Evolutionary conservation across 1,140 invertebrate genomes (phyloP).

Genomic region (Hylaeus anthracinus): DNA sequence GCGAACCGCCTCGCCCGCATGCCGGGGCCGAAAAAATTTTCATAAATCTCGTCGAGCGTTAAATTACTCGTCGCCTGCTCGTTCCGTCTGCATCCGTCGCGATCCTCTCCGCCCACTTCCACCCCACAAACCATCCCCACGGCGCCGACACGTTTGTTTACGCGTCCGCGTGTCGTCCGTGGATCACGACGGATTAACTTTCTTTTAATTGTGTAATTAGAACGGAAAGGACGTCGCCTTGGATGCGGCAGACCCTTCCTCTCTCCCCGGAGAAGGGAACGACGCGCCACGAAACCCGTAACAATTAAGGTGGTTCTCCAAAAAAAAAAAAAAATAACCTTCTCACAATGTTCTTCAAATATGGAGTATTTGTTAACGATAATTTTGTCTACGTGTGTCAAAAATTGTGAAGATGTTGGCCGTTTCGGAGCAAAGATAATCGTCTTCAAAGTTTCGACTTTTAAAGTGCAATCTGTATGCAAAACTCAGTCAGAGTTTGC

Average conservation of each 20-base stretch:
- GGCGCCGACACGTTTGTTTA: constrained; percentile 43
- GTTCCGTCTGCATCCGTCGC: neutral
- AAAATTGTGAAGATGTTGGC: too few relatives aligned
- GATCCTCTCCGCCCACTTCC: neutral
- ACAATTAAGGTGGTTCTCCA: too few relatives aligned
- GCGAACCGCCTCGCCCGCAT: constrained; percentile 48
- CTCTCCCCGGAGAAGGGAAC: neutral
- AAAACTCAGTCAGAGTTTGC: too few relatives aligned
- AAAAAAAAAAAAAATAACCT: neutral
- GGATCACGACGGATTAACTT: constrained; percentile 56
- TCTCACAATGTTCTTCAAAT: too few relatives aligned
- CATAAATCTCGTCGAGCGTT: constrained; percentile 70
- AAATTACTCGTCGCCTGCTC: constrained; percentile 65
- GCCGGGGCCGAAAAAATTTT: constrained; percentile 57
- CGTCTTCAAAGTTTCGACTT: too few relatives aligned
- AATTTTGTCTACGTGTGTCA: too few relatives aligned
- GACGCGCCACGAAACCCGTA: neutral
- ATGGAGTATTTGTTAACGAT: too few relatives aligned
- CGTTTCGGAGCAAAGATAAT: too few relatives aligned
- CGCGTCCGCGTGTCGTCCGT: constrained; percentile 11
- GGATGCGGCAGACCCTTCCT: neutral
- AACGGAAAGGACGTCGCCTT: constrained; percentile 7
- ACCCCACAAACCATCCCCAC: neutral
- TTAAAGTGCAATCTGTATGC: too few relatives aligned
- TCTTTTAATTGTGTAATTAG: constrained; percentile 63